A percentile compares a stretch with the other conserved stretches of the same genome.
phyloP scores from a whole-genome alignment of 2,113 vertebrate species.

The Conger conger region DNA sequence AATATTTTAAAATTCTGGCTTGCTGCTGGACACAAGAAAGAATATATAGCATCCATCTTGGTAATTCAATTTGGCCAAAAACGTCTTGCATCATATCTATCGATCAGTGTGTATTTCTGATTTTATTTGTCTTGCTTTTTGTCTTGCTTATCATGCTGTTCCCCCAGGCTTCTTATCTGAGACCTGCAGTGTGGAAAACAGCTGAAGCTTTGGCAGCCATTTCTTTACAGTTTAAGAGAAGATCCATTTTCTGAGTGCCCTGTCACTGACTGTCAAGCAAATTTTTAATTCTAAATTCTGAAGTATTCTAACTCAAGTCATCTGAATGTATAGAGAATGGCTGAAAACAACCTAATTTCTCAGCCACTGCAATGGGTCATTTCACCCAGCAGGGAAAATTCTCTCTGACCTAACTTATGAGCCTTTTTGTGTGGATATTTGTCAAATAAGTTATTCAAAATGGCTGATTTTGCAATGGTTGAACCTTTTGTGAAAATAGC shows the following conservation, averaged over 20 bases:
- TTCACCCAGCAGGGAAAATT: not conserved
- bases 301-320: not conserved
- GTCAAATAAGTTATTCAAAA: slow-evolving; percentile 63
- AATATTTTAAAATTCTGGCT: not conserved
- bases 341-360: not conserved
- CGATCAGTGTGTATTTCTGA: not conserved
- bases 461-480: slow-evolving; percentile 59
- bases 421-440: slow-evolving; percentile 38
- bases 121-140: too few species aligned
- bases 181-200: not conserved
- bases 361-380: slow-evolving; percentile 17
- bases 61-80: not conserved
- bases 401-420: slow-evolving; percentile 57
- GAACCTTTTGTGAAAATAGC: slow-evolving; percentile 61
- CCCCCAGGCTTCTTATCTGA: not conserved
- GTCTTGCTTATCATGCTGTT: not conserved
- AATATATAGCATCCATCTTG: not conserved
- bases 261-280: not conserved
- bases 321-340: not conserved
- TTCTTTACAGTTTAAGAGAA: not conserved
- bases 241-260: not conserved
- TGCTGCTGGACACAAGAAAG: not conserved
- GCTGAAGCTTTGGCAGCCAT: not conserved
- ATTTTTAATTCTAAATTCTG: not conserved
- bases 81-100: not conserved